phyloP scores from a whole-genome alignment of 2,888 invertebrate genomes.

The Scrobipalpa costella region DNA sequence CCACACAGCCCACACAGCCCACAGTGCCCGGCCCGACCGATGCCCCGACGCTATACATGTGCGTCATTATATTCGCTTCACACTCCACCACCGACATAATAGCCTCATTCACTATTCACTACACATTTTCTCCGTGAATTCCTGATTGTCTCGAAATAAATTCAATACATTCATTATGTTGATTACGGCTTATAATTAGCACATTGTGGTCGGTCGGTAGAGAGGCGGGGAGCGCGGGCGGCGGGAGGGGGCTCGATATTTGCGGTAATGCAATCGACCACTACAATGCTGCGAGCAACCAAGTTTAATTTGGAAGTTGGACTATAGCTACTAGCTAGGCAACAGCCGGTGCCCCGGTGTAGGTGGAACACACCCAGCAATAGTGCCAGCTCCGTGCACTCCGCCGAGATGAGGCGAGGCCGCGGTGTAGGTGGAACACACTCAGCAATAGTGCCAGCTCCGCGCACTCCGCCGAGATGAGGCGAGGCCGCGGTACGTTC shows the following conservation, averaged over 20 bases:
- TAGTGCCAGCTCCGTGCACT: background rate
- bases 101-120: slow-evolving; percentile 22
- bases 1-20: background rate
- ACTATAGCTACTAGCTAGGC: background rate
- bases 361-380: slow-evolving; percentile 2
- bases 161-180: slow-evolving; percentile 23
- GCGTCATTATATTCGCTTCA: slow-evolving; percentile 7
- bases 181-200: slow-evolving; percentile 13
- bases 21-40: background rate
- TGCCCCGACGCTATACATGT: background rate
- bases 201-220: slow-evolving; percentile 10
- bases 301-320: slow-evolving; percentile 20
- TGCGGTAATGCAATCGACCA: slow-evolving; percentile 14
- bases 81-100: slow-evolving; percentile 15
- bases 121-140: slow-evolving; percentile 23
- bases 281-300: slow-evolving; percentile 16
- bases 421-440: background rate
- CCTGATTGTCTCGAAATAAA: slow-evolving; percentile 21
- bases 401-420: background rate
- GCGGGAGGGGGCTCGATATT: background rate
- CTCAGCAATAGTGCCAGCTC: background rate
- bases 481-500: no score
- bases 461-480: no score
- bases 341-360: background rate
- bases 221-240: background rate